Evolutionary conservation across 2,888 invertebrate genomes (phyloP).

Genomic region (Leucophora obtusa): DNA sequence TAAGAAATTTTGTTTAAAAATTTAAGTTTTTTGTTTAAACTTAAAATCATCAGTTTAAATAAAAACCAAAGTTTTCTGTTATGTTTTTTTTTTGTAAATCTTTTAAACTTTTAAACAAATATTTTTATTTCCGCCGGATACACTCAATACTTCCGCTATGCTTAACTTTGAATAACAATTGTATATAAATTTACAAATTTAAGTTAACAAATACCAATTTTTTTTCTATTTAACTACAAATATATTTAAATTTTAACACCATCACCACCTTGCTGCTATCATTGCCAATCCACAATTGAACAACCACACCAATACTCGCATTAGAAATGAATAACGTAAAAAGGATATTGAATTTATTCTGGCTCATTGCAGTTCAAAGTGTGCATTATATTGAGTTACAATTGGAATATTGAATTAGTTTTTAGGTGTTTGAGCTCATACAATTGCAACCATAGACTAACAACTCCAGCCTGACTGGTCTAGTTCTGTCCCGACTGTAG

Average conservation of each 20-base stretch:
- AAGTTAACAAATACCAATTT: conserved; percentile 2
- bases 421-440: conserved; percentile 45
- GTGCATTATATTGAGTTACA: conserved; percentile 65
- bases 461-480: background rate
- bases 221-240: background rate
- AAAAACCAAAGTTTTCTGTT: background rate
- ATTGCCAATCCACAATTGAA: conserved; percentile 20
- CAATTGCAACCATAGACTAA: background rate
- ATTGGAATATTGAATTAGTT: conserved; percentile 62
- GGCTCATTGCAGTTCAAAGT: conserved; percentile 65
- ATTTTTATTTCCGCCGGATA: conserved; percentile 46
- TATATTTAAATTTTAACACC: conserved; percentile 22
- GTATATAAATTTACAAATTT: conserved; percentile 40
- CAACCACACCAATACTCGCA: background rate
- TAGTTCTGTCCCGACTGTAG: background rate
- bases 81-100: background rate
- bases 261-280: conserved; percentile 6
- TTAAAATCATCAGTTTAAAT: too few relatives aligned
- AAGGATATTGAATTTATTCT: conserved; percentile 66
- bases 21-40: too few relatives aligned
- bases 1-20: too few relatives aligned
- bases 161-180: conserved; percentile 41
- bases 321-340: conserved; percentile 51
- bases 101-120: conserved; percentile 12
- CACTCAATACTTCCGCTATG: conserved; percentile 45